Conservation (phyloP, 2,888 invertebrate species). For the Hipparchia semele region DNA sequence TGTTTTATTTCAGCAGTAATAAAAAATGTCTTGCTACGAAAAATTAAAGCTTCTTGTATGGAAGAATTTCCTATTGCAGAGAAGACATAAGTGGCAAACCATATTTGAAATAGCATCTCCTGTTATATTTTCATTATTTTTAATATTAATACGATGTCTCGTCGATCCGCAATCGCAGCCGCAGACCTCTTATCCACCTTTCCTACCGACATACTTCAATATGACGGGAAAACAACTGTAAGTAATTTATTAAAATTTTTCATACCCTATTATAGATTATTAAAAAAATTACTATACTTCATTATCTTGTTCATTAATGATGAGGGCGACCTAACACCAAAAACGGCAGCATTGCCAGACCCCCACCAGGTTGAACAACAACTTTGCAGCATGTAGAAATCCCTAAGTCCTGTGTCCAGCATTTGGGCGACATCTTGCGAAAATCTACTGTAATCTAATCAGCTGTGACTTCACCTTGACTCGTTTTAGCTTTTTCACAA, state of each 20-base stretch:
- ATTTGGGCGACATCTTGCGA: not conserved
- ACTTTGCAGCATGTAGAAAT: too few relatives aligned
- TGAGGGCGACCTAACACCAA: not conserved
- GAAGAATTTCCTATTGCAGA: constrained; percentile 92
- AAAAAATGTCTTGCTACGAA: constrained; percentile 70
- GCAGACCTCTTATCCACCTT: constrained; percentile 60
- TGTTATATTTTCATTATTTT: constrained; percentile 86
- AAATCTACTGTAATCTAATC: not conserved
- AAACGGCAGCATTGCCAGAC: too few relatives aligned
- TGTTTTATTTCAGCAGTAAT: constrained; percentile 24
- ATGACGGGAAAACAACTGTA: constrained; percentile 66
- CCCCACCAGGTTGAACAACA: too few relatives aligned
- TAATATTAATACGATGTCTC: constrained; percentile 88
- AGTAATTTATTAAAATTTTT: constrained; percentile 48
- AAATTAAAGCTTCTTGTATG: constrained; percentile 89
- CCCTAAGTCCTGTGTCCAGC: too few relatives aligned
- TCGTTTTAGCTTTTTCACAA: not conserved
- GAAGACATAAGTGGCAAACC: constrained; percentile 88
- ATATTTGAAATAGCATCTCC: constrained; percentile 88
- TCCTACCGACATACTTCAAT: constrained; percentile 73
- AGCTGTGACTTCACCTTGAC: not conserved
- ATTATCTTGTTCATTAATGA: not conserved
- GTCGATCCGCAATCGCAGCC: constrained; percentile 84
- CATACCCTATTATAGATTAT: not conserved
- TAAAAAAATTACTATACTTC: too few relatives aligned